phyloP scores from a whole-genome alignment of 2,113 vertebrate genomes.

The Gymnarchus niloticus region DNA sequence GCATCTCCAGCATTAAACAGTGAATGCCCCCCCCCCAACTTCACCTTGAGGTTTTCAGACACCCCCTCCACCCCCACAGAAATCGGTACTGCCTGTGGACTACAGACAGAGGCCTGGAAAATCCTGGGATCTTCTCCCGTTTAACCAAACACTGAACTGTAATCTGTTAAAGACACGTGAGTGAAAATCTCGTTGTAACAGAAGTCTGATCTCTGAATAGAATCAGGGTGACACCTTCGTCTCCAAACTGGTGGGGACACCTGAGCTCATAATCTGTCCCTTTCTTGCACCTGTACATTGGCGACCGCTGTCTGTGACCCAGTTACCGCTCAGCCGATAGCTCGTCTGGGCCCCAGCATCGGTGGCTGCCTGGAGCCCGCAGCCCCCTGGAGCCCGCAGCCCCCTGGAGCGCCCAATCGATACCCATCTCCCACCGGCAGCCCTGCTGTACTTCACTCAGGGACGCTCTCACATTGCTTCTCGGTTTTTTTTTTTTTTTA shows the following conservation, averaged over 20 bases:
- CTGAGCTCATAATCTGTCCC: neutral
- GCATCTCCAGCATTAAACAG: too few species aligned
- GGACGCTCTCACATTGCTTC: slow-evolving; percentile 45
- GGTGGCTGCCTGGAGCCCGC: neutral
- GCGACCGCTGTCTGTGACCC: slow-evolving; percentile 4
- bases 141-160: neutral
- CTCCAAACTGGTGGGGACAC: too few species aligned
- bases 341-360: neutral
- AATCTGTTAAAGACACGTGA: too few species aligned
- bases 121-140: neutral
- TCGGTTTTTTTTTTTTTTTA: slow-evolving; percentile 25
- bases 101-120: neutral
- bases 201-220: too few species aligned
- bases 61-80: too few species aligned
- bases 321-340: neutral
- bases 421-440: slow-evolving; percentile 28
- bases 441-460: slow-evolving; percentile 33
- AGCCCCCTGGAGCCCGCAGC: neutral
- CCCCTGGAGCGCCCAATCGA: slow-evolving; percentile 28
- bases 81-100: neutral
- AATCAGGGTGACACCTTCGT: too few species aligned
- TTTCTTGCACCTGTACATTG: neutral
- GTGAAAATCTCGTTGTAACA: too few species aligned
- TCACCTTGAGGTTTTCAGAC: too few species aligned
- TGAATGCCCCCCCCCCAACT: too few species aligned